Evolutionary conservation across 2,888 invertebrate genomes (phyloP).

Genomic region (Ligdia adustata): DNA sequence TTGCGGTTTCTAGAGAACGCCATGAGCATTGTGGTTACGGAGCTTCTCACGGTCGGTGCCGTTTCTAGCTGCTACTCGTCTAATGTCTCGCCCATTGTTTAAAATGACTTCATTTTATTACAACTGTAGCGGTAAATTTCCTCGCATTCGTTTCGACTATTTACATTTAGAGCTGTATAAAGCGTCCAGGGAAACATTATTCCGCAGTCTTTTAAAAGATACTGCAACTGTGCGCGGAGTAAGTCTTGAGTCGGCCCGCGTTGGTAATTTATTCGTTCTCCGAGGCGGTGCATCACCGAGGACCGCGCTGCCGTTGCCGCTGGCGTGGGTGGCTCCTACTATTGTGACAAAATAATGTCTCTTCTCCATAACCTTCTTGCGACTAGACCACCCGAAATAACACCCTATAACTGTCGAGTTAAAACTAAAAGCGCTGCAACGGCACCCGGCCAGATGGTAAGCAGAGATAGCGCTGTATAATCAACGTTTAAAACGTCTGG

Average conservation of each 20-base stretch:
- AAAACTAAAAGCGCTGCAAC: constrained; percentile 51
- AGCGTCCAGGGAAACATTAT: constrained; percentile 55
- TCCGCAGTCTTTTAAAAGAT: constrained; percentile 63
- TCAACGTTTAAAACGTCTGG: constrained; percentile 84
- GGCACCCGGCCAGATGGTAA: constrained; percentile 69
- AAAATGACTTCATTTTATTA: constrained; percentile 39
- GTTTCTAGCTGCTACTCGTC: constrained; percentile 57
- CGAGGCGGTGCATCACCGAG: constrained; percentile 81
- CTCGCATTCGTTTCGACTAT: constrained; percentile 26
- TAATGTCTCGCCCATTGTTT: constrained; percentile 58
- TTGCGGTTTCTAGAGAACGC: constrained; percentile 76
- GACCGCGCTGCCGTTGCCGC: constrained; percentile 69
- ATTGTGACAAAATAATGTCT: constrained; percentile 84
- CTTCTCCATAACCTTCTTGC: constrained; percentile 71
- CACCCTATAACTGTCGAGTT: constrained; percentile 52
- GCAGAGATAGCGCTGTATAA: constrained; percentile 80
- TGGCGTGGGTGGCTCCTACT: constrained; percentile 79
- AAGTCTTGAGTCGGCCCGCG: constrained; percentile 60
- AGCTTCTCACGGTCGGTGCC: constrained; percentile 72
- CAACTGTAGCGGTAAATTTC: constrained; percentile 7
- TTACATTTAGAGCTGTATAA: constrained; percentile 32
- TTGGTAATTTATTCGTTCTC: constrained; percentile 80
- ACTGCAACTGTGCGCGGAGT: constrained; percentile 64
- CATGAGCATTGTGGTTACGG: constrained; percentile 74
- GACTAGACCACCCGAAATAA: constrained; percentile 52